A percentile compares a stretch with the other conserved stretches of the same genome.
phyloP scores from a whole-genome alignment of 2,888 invertebrate species.

The Dyspetes luteomarginatus region DNA sequence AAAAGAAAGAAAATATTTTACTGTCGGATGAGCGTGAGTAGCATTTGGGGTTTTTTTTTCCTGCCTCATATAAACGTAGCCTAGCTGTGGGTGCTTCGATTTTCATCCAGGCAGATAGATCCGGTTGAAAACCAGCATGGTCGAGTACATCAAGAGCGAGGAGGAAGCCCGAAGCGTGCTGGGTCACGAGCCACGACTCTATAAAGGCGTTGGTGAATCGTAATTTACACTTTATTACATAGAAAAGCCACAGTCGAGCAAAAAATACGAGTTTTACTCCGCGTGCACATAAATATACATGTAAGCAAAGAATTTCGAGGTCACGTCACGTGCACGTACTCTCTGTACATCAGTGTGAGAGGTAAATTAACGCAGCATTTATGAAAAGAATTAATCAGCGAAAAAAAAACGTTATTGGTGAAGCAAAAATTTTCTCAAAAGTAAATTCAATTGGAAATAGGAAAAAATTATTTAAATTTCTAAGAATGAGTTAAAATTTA shows the following conservation, averaged over 20 bases:
- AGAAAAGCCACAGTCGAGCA: slow-evolving; percentile 24
- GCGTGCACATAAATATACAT: not conserved
- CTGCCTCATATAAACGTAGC: slow-evolving; percentile 5
- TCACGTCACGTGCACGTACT: slow-evolving; percentile 22
- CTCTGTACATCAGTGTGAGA: not conserved
- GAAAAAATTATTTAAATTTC: no score
- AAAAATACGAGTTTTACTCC: slow-evolving; percentile 10
- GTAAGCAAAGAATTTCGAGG: slow-evolving; percentile 13
- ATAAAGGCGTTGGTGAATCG: slow-evolving; percentile 47
- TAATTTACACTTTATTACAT: slow-evolving; percentile 56
- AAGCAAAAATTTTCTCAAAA: no score
- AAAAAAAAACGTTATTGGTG: no score
- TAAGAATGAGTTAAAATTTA: no score
- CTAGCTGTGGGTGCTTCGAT: slow-evolving; percentile 49
- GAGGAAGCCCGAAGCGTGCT: slow-evolving; percentile 26
- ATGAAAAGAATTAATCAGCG: not conserved
- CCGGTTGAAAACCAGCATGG: slow-evolving; percentile 12
- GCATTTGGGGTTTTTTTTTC: no score
- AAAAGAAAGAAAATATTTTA: not conserved
- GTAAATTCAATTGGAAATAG: no score
- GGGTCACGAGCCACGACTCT: not conserved
- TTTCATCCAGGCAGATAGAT: not conserved
- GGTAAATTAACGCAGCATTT: slow-evolving; percentile 7
- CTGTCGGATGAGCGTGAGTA: no score
- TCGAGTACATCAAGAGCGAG: not conserved